A percentile compares a stretch with the other conserved stretches of the same genome.
These are phyloP conservation scores for Pelagia noctiluca DNA, from an alignment of 30 jellyfish, hydroid and myxozoan genomes.

Conservation along the genomic window DNA sequence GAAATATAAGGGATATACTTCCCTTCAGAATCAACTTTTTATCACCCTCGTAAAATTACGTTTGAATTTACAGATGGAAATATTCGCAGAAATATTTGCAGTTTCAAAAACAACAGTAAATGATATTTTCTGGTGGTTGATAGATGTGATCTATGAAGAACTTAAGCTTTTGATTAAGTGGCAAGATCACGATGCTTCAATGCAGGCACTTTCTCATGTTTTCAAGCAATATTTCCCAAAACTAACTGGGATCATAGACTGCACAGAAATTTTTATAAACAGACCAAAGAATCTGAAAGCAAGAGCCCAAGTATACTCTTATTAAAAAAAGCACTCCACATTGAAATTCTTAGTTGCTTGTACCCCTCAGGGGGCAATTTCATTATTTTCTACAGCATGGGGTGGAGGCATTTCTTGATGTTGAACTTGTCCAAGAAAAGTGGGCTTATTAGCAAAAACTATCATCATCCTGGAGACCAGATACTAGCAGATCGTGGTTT, in stretches of 20 bases:
- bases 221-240: too few species aligned
- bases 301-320: constrained; percentile 1
- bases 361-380: too few species aligned
- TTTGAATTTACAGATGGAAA: too few species aligned
- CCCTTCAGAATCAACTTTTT: constrained; percentile 3
- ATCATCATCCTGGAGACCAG: constrained; percentile 64
- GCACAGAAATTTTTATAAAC: too few species aligned
- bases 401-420: constrained; percentile 61
- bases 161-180: not conserved
- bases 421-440: constrained; percentile 11
- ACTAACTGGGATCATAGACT: too few species aligned
- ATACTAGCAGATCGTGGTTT: constrained; percentile 54
- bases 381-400: constrained; percentile 34
- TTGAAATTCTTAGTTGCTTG: too few species aligned
- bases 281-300: constrained; percentile 5
- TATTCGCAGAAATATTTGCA: not conserved
- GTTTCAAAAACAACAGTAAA: not conserved
- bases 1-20: not conserved
- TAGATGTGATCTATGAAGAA: not conserved
- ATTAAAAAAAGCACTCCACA: too few species aligned
- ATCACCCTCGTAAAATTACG: constrained; percentile 4
- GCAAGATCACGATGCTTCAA: too few species aligned
- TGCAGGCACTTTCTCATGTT: too few species aligned
- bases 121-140: not conserved
- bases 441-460: constrained; percentile 20